Evolutionary conservation across 64 coral and sea anemone species (phyloP), one percentile per base, ranked within the genome.

Genomic region (Stichodactyla mertensii): DNA sequence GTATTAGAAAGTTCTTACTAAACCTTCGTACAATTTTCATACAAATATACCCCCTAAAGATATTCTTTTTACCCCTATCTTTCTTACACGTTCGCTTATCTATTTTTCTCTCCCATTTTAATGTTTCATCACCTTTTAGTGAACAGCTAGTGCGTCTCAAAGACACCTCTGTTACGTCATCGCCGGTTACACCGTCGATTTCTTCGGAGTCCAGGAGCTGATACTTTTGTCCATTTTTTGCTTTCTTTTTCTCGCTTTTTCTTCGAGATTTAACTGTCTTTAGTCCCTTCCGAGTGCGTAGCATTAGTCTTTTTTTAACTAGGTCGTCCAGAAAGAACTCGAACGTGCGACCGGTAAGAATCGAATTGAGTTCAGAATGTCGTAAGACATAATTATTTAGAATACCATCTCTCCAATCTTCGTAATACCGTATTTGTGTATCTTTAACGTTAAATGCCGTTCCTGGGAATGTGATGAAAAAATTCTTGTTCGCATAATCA

Each of bases 401-500:
- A 15, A 84, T 24, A 56, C 4, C 82, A 60, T 84, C 82, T 55
- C 55, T 55, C 53, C 22, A 55, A 23, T 84, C 82, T 84, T 84
- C 82, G 15, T 19, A 10, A 58, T 18, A 60, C 16, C 18, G 18
- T 51, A 84, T 5, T 52, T 31, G 22, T 26, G 54, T 84, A 4
- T 84, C 53, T 57, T 55, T 55, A 23, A 84, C 16, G 9, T 84
- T 60, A 13, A 84, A 24, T 54, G 53, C 51, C 5, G 19, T 13
- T 52, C 82, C 82, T 15, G 82, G 54, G 55, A 84, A 84, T n/a
- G 22, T 84, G 10, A 23, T 60, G 20, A 57, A 84, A 84, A 84
- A 84, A 5, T 55, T n/a, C 20, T 84, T 52, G 45, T 84, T 26
- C 51, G 26, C 14, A 16, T 12, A 5, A 51, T 51, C 15, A 16